phyloP scores from a whole-genome alignment of 2,888 invertebrate species.

The Formica aserva region DNA sequence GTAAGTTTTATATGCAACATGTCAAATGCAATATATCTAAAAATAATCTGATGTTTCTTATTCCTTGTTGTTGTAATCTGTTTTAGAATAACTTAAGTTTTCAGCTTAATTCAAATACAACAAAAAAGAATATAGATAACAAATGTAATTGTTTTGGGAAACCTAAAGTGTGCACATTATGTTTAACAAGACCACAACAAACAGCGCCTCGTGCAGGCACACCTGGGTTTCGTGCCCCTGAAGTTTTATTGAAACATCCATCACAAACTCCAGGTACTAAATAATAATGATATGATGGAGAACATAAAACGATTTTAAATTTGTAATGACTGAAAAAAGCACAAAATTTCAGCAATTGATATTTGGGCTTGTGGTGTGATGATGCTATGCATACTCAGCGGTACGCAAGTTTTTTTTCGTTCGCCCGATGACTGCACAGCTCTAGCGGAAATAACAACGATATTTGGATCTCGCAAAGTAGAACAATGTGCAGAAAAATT shows the following conservation, averaged over 20 bases:
- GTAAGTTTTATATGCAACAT: conserved; percentile 58
- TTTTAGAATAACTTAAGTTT: conserved; percentile 74
- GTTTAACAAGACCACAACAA: conserved; percentile 89
- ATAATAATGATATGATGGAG: background rate
- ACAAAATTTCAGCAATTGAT: conserved; percentile 90
- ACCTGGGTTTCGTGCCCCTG: conserved; percentile 95
- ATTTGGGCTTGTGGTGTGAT: conserved; percentile 96
- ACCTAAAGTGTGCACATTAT: conserved; percentile 90
- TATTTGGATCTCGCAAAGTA: conserved; percentile 91
- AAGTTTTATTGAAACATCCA: conserved; percentile 92
- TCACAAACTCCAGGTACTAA: conserved; percentile 90
- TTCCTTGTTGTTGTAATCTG: background rate
- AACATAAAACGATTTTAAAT: conserved; percentile 31
- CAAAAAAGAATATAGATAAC: conserved; percentile 71
- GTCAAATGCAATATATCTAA: background rate
- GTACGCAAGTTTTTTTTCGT: conserved; percentile 94
- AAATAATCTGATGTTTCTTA: background rate
- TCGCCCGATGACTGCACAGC: conserved; percentile 93
- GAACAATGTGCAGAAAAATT: conserved; percentile 89
- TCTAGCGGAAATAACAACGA: conserved; percentile 92
- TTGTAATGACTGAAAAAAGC: background rate
- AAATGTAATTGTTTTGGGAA: conserved; percentile 90
- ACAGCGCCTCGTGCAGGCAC: conserved; percentile 94
- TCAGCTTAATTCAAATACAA: conserved; percentile 59
- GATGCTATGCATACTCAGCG: conserved; percentile 91